phyloP scores from a whole-genome alignment of 30 jellyfish, hydroid and myxozoan species.

The Aurelia coerulea region DNA sequence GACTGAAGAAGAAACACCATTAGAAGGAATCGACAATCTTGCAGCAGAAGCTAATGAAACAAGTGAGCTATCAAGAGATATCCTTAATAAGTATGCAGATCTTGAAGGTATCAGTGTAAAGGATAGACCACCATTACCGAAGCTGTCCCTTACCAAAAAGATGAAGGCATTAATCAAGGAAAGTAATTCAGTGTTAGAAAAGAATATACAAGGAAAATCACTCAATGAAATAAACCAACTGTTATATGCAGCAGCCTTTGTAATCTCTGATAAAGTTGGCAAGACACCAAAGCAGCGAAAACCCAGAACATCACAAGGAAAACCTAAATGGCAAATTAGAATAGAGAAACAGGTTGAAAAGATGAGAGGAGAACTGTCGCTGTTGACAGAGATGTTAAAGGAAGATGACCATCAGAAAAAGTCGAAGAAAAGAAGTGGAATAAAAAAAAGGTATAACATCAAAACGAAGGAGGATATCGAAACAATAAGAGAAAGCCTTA shows the following conservation, averaged over 20 bases:
- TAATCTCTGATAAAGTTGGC: too few species aligned
- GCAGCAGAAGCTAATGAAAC: slow-evolving; percentile 4
- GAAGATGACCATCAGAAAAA: too few species aligned
- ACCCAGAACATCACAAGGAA: too few species aligned
- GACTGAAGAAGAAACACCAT: slow-evolving; percentile 1
- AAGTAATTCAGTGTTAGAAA: not conserved
- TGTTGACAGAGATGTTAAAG: too few species aligned
- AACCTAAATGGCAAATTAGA: not conserved
- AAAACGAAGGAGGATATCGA: not conserved
- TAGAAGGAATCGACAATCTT: not conserved
- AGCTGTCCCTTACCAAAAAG: slow-evolving; percentile 1
- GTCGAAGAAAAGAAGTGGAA: not conserved
- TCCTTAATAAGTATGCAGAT: slow-evolving; percentile 1
- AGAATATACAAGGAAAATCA: too few species aligned
- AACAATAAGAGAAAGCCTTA: not conserved
- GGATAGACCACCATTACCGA: slow-evolving; percentile 8
- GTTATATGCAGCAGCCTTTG: too few species aligned
- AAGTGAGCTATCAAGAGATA: not conserved
- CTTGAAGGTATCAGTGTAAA: slow-evolving; percentile 11
- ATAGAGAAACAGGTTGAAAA: slow-evolving; percentile 6
- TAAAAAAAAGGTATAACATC: not conserved
- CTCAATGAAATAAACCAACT: too few species aligned
- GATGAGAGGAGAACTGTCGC: not conserved
- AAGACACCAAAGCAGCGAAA: too few species aligned
- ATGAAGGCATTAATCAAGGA: slow-evolving; percentile 1